A percentile compares a stretch with the other conserved stretches of the same genome.
These are phyloP conservation scores for Mugil cephalus DNA, from an alignment of 2,113 vertebrate genomes.

Conservation along the genomic window DNA sequence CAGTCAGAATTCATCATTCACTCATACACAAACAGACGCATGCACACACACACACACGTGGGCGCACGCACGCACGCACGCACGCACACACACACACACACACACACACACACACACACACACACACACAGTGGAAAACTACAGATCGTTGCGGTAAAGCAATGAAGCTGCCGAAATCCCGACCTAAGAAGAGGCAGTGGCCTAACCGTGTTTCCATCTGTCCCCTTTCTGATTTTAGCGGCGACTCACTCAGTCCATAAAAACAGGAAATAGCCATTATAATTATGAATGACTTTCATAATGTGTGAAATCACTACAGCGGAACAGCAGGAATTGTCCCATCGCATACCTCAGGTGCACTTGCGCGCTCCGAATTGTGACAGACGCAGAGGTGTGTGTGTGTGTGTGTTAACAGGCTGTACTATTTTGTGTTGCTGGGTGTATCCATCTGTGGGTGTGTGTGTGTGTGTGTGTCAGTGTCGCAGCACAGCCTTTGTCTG, in stretches of 20 bases:
- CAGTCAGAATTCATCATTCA: constrained; percentile 79
- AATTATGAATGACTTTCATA: neutral
- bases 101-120: constrained; percentile 41
- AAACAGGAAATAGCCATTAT: constrained; percentile 1
- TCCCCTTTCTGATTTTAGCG: neutral
- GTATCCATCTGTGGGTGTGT: constrained; percentile 7
- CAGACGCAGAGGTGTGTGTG: constrained; percentile 25
- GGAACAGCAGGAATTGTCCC: constrained; percentile 4
- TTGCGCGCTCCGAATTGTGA: constrained; percentile 8
- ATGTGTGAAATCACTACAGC: constrained; percentile 14
- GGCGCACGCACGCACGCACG: too few relatives aligned
- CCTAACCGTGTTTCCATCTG: constrained; percentile 70
- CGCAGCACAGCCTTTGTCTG: constrained; percentile 54
- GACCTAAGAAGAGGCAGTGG: constrained; percentile 53
- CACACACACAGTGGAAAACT: constrained; percentile 77
- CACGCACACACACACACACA: constrained; percentile 48
- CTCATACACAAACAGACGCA: constrained; percentile 35
- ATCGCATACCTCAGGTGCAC: constrained; percentile 9
- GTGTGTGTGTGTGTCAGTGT: constrained; percentile 37
- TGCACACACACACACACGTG: constrained; percentile 31
- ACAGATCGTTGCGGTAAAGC: constrained; percentile 75
- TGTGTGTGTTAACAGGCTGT: constrained; percentile 15
- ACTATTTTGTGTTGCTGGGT: neutral
- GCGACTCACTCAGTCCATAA: constrained; percentile 22
- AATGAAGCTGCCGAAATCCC: constrained; percentile 69